Percentiles rank a stretch among this genome's conserved stretches.
Conservation (phyloP, 2,797 vertebrate species). For the Carcharodon carcharias region DNA sequence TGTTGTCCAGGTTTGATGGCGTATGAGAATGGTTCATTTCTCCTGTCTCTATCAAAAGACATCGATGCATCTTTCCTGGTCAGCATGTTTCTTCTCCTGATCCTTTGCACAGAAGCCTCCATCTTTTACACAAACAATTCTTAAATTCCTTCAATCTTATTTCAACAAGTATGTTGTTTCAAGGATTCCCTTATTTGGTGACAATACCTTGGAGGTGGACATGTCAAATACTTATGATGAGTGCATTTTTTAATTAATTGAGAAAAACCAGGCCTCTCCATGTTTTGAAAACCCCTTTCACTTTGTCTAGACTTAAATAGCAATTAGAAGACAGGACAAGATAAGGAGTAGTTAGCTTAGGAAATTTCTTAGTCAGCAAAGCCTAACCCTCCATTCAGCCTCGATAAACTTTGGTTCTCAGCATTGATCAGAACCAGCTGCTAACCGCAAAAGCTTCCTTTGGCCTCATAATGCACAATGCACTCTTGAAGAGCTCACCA, state of each 20-base stretch:
- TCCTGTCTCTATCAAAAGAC: not conserved
- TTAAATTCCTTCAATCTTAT: not conserved
- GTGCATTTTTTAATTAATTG: not conserved
- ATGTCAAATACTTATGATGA: not conserved
- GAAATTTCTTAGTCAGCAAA: not conserved
- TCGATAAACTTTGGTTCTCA: not conserved
- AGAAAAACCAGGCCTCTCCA: conserved; percentile 19
- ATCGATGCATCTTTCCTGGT: not conserved
- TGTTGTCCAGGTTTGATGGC: no score
- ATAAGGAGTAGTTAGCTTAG: conserved; percentile 16
- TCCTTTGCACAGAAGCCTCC: not conserved
- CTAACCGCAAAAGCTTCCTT: not conserved
- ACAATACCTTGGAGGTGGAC: not conserved
- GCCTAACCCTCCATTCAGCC: not conserved
- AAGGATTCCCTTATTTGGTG: conserved; percentile 29
- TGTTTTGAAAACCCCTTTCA: conserved; percentile 27
- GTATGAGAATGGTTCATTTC: no score
- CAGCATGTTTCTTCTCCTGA: not conserved
- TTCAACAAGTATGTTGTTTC: not conserved
- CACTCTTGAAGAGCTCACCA: not conserved
- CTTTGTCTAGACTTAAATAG: conserved; percentile 30
- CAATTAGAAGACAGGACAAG: not conserved
- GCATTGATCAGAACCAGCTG: conserved; percentile 19
- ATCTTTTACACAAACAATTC: not conserved
- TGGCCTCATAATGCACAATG: not conserved